phyloP scores from a whole-genome alignment of 2,888 invertebrate species.

The Drosophila buzzatii region DNA sequence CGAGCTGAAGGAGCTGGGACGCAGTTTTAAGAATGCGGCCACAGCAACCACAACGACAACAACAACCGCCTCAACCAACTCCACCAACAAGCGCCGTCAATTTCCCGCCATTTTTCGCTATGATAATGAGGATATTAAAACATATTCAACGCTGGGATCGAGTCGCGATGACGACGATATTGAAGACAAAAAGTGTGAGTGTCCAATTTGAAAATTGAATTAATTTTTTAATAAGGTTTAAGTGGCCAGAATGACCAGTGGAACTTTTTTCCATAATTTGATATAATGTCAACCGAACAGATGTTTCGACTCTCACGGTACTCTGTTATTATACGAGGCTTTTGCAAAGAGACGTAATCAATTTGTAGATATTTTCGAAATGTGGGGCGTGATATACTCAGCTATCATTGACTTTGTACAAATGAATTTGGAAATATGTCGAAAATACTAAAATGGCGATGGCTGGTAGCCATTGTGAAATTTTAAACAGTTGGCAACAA shows the following conservation, averaged over 20 bases:
- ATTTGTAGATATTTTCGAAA: background rate
- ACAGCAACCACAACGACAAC: constrained; percentile 60
- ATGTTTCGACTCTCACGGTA: background rate
- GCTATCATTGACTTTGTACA: too few relatives aligned
- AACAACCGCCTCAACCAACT: constrained; percentile 70
- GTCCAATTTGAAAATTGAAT: background rate
- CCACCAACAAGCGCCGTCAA: constrained; percentile 51
- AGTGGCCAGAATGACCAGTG: background rate
- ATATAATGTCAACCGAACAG: background rate
- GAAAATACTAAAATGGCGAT: background rate
- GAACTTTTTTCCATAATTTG: background rate
- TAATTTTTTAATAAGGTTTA: background rate
- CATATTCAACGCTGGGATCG: constrained; percentile 82
- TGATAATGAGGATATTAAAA: constrained; percentile 83
- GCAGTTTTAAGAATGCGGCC: constrained; percentile 73
- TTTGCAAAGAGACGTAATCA: background rate
- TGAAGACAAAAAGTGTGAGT: constrained; percentile 79
- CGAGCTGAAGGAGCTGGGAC: constrained; percentile 76
- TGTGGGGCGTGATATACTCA: too few relatives aligned
- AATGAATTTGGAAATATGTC: background rate
- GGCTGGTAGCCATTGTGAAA: background rate
- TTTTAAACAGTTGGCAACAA: background rate
- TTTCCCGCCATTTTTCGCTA: constrained; percentile 67
- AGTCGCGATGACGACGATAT: constrained; percentile 83
- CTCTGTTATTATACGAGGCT: background rate